A percentile compares a stretch with the other conserved stretches of the same genome.
These are phyloP conservation scores for Dasysyrphus tricinctus DNA, from an alignment of 2,888 invertebrate genomes.

Conservation along the genomic window DNA sequence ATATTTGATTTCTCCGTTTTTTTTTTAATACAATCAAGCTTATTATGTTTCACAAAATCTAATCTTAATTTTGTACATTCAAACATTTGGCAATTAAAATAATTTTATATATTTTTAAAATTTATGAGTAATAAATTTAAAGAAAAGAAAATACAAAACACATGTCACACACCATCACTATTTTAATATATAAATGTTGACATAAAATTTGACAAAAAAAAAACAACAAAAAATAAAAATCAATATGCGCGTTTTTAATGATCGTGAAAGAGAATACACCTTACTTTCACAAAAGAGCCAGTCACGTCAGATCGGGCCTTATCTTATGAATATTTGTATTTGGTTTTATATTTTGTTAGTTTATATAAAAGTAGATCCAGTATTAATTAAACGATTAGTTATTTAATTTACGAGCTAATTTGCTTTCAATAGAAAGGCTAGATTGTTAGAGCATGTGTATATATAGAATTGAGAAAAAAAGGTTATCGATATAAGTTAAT, in stretches of 20 bases:
- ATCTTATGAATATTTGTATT: slow-evolving; percentile 13
- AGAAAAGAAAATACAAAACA: slow-evolving; percentile 7
- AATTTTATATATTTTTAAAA: not conserved
- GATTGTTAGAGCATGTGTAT: not conserved
- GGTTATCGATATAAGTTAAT: slow-evolving; percentile 34
- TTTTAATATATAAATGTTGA: slow-evolving; percentile 17
- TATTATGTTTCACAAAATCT: not conserved
- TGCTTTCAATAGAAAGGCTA: slow-evolving; percentile 52
- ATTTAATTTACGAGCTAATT: slow-evolving; percentile 53
- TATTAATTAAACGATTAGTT: slow-evolving; percentile 65
- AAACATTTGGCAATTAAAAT: not conserved
- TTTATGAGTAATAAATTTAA: slow-evolving; percentile 14
- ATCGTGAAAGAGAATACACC: slow-evolving; percentile 31
- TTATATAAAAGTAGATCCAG: slow-evolving; percentile 38
- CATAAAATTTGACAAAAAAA: slow-evolving; percentile 14
- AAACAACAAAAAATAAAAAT: slow-evolving; percentile 7
- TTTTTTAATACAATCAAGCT: not conserved
- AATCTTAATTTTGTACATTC: not conserved
- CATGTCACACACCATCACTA: slow-evolving; percentile 7
- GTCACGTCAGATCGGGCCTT: not conserved
- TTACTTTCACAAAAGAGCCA: slow-evolving; percentile 44
- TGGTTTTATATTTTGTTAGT: not conserved
- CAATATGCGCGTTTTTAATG: slow-evolving; percentile 44
- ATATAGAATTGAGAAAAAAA: not conserved
- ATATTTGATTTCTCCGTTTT: not conserved